Percentiles rank a stretch among this genome's conserved stretches.
Evolutionary conservation across 2,113 vertebrate species (phyloP).

Genomic region (Odocoileus hemionus): DNA sequence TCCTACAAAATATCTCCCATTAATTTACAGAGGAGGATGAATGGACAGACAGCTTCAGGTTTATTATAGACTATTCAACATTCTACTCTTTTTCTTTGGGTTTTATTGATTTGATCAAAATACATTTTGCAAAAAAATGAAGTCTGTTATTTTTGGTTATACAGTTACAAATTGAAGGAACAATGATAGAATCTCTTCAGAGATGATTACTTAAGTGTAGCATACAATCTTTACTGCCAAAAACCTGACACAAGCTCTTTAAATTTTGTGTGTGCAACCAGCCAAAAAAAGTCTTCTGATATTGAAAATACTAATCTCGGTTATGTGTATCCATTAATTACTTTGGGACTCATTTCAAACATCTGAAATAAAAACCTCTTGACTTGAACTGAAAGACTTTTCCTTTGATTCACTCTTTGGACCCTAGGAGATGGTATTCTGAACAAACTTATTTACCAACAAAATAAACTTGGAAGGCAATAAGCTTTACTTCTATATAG

Average conservation of each 20-base stretch:
- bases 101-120: slow-evolving; percentile 8
- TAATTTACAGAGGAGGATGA: background rate
- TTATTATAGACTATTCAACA: background rate
- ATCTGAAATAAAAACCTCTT: slow-evolving; percentile 30
- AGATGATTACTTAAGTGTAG: background rate
- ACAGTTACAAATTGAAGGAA: background rate
- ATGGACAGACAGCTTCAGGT: background rate
- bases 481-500: background rate
- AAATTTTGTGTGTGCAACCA: background rate
- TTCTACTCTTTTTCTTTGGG: background rate
- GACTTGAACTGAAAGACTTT: background rate
- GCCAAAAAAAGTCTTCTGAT: background rate
- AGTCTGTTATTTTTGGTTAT: background rate
- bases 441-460: background rate
- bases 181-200: background rate
- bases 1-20: background rate
- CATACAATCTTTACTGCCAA: background rate
- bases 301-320: slow-evolving; percentile 7
- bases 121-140: background rate
- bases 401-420: background rate
- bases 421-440: background rate
- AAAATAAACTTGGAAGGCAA: background rate
- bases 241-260: background rate
- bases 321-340: slow-evolving; percentile 7
- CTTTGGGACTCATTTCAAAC: background rate